phyloP scores from a whole-genome alignment of 2,888 invertebrate genomes.

The Trissonchulus latispiculum region DNA sequence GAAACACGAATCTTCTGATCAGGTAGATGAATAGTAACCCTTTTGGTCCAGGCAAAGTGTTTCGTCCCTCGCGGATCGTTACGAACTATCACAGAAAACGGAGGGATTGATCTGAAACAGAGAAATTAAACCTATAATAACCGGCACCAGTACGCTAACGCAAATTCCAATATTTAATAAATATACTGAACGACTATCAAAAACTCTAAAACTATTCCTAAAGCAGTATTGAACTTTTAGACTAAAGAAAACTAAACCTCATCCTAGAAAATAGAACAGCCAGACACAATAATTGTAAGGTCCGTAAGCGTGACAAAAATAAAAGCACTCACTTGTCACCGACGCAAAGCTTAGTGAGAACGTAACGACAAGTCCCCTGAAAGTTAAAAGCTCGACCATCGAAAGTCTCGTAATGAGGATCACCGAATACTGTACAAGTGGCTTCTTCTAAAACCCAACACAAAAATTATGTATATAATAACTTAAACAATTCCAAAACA shows the following conservation, averaged over 20 bases:
- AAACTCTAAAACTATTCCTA: too few relatives aligned
- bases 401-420: constrained; percentile 87
- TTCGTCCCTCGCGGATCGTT: constrained; percentile 71
- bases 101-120: neutral
- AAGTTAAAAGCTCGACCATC: constrained; percentile 88
- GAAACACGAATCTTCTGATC: constrained; percentile 33
- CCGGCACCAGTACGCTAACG: too few relatives aligned
- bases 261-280: too few relatives aligned
- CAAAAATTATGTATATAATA: neutral
- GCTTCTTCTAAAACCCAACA: constrained; percentile 58
- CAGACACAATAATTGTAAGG: too few relatives aligned
- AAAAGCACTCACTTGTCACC: too few relatives aligned
- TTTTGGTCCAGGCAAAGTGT: constrained; percentile 80
- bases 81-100: constrained; percentile 75
- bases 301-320: too few relatives aligned
- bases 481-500: neutral
- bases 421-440: constrained; percentile 84
- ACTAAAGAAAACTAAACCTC: too few relatives aligned
- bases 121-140: too few relatives aligned
- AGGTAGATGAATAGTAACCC: constrained; percentile 58
- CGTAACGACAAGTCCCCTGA: constrained; percentile 79
- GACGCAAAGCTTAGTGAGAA: constrained; percentile 69
- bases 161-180: too few relatives aligned
- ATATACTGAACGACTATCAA: too few relatives aligned
- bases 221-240: too few relatives aligned